A percentile compares a stretch with the other conserved stretches of the same genome.
phyloP scores from a whole-genome alignment of 2,113 vertebrate species.

The Myotis yumanensis region DNA sequence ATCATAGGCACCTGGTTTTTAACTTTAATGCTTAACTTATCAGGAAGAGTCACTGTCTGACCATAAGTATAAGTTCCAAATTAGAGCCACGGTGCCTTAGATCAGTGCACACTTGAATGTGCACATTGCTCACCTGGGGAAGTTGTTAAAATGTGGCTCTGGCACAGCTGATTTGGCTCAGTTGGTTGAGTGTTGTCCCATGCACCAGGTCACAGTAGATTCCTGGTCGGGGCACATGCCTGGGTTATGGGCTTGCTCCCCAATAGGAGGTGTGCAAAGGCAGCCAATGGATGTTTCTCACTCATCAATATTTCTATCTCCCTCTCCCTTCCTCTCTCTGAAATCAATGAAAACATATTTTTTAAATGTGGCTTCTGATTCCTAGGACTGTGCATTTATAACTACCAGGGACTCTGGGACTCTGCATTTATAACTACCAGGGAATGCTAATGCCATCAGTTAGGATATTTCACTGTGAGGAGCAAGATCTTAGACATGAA shows the following conservation, averaged over 20 bases:
- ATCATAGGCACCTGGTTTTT: background rate
- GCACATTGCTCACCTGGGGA: background rate
- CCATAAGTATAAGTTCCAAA: background rate
- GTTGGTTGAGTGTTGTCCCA: background rate
- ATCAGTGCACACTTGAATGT: background rate
- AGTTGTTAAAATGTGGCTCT: background rate
- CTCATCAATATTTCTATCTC: background rate
- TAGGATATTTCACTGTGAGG: background rate
- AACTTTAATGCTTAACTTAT: slow-evolving; percentile 7
- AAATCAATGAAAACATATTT: background rate
- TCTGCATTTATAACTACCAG: background rate
- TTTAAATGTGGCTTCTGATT: background rate
- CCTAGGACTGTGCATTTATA: too few relatives aligned
- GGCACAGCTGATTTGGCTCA: background rate
- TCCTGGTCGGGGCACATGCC: background rate
- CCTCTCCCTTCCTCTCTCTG: background rate
- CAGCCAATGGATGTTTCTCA: background rate
- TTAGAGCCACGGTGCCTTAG: background rate
- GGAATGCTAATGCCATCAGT: too few relatives aligned
- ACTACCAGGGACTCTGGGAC: too few relatives aligned
- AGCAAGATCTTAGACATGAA: background rate
- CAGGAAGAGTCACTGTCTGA: slow-evolving; percentile 4
- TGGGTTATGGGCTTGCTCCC: background rate
- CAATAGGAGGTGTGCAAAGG: background rate
- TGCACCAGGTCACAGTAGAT: background rate